These are phyloP conservation scores for Chaetura pelagica DNA, from an alignment of 2,113 vertebrate genomes.

Conservation along the genomic window DNA sequence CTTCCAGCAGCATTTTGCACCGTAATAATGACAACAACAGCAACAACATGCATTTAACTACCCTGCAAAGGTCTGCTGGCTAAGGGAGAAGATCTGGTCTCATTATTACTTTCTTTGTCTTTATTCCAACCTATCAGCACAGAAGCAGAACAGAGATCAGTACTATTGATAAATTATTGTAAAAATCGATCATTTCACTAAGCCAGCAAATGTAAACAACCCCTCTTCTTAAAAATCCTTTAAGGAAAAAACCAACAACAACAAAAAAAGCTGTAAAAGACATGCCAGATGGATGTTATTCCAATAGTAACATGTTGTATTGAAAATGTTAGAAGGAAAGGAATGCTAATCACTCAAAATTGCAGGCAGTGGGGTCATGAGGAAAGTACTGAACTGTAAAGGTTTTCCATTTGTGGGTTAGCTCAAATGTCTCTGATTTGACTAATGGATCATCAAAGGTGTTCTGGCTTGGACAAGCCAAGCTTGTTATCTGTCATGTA, in stretches of 20 bases:
- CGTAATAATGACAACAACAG: neutral
- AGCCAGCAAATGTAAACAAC: neutral
- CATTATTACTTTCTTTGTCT: neutral
- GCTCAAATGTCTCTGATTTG: neutral
- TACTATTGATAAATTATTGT: neutral
- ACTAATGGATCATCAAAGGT: neutral
- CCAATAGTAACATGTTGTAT: neutral
- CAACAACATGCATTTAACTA: neutral
- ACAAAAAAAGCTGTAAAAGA: conserved; percentile 6
- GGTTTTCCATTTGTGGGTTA: neutral
- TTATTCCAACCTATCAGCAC: neutral
- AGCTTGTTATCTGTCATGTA: neutral
- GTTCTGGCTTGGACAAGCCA: neutral
- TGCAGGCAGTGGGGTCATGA: neutral
- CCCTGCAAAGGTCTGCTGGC: neutral
- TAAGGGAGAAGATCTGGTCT: neutral
- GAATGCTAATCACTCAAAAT: neutral
- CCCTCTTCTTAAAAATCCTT: neutral
- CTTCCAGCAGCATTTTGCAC: neutral
- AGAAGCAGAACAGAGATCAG: neutral
- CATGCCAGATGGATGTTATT: neutral
- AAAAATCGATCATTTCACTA: neutral
- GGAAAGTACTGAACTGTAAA: neutral
- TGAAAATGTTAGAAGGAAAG: neutral
- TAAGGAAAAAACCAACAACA: neutral